Base-by-base conservation (phyloP, 2,113 vertebrate genomes). In the Podiceps cristatus region DNA sequence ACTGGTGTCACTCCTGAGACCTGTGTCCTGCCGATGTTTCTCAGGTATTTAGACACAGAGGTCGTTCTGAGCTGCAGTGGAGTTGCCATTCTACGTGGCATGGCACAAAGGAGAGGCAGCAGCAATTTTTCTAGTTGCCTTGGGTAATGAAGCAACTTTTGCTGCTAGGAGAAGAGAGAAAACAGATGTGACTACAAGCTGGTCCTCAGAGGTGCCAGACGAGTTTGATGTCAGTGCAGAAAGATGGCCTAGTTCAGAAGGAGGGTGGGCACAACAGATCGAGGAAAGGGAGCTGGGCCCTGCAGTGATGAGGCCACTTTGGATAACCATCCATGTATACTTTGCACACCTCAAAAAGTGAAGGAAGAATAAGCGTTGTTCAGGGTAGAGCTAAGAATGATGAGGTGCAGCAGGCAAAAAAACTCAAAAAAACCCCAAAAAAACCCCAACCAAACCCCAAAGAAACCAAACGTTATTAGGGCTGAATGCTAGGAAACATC, bases 71-170 rank as follows among this genome's bases (percentile, higher is more conserved):
- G 50, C 22, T 50, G 66, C 45, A 69, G 53, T 15, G 27, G 27
- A 87, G 23, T 4, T 74, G 66, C 40, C 7, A 0, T 81, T 93
- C 47, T 35, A 45, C 33, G 19, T 1, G 7, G 60, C 91, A 28
- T 9, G 33, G 37, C 55, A 78, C 0, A 0, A 16, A 81, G 59
- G 24, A 72, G n/a, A 91, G 55, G 59, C 7, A 85, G 68, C 49
- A 87, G 56, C 40, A 75, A 33, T 75, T 93, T 75, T 84, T 75
- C 62, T 49, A 52, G 31, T 2, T 28, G 49, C 24, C 83, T 75
- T 87, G 69, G 49, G 58, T 74, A 94, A 53, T 9, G 18, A 82
- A 95, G 50, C 37, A 93, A 40, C 66, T 96, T 93, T 62, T 85
- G 62, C 71, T 92, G 40, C 80, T 82, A 74, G 25, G 11, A 82